A percentile compares a stretch with the other conserved stretches of the same genome.
phyloP scores from a whole-genome alignment of 1,140 invertebrate species.

The Bombus huntii region DNA sequence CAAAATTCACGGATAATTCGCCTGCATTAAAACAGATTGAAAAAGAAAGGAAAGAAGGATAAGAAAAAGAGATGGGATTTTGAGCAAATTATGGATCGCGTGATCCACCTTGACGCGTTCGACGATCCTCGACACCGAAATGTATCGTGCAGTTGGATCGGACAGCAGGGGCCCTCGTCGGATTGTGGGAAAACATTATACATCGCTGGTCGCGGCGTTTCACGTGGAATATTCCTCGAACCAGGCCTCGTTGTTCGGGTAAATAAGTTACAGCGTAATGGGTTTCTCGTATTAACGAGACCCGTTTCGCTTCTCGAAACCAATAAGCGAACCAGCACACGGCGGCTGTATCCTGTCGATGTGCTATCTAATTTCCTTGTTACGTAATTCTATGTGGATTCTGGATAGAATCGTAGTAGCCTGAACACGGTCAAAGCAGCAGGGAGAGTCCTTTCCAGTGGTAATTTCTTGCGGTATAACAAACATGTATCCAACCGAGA shows the following conservation, averaged over 20 bases:
- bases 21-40: neutral
- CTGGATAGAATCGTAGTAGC: neutral
- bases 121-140: neutral
- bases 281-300: slow-evolving; percentile 8
- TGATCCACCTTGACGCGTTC: neutral
- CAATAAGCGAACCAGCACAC: neutral
- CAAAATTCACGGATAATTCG: slow-evolving; percentile 10
- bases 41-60: neutral
- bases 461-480: neutral
- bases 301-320: neutral
- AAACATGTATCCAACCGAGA: neutral
- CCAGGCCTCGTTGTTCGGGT: neutral
- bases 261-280: slow-evolving; percentile 18
- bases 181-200: neutral
- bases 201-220: neutral
- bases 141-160: neutral
- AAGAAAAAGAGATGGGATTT: neutral
- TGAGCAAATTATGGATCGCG: neutral
- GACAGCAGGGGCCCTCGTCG: no score
- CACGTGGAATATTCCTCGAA: slow-evolving; percentile 12
- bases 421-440: slow-evolving; percentile 7
- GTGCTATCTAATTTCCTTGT: slow-evolving; percentile 5
- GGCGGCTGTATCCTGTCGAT: neutral
- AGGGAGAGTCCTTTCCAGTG: neutral
- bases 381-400: slow-evolving; percentile 16